Base-by-base conservation (phyloP, 53 echinoderm and acorn worm genomes). In the Mesocentrotus franciscanus region DNA sequence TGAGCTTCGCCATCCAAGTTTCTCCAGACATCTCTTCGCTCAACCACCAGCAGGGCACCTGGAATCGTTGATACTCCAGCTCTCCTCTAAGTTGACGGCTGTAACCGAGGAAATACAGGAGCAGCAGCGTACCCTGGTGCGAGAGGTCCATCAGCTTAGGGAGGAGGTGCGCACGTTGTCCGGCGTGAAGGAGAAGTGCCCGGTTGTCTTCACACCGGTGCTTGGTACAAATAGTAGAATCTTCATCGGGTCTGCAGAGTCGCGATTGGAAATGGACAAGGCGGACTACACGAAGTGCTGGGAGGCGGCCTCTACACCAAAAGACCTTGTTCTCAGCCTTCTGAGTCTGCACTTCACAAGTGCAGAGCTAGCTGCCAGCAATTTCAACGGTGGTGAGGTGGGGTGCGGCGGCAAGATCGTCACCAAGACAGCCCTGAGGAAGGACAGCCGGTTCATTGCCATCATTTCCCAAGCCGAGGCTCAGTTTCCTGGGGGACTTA, bases 231-330 rank as follows among this genome's bases (percentile, higher is more conserved):
- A 83, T 33, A 9, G 4, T 34, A 24, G 17, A 5, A 32, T 83
- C 33, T 83, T 83, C 35, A 83, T 83, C 9, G 84, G 84, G 84
- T 83, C 84, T n/a, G n/a, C n/a, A 34, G 84, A 83, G 6, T 24
- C 84, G n/a, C 24, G 32, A 83, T n/a, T 83, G 15, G 84, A 83
- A 83, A 72, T 72, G 72, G 72, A 72, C 72, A 72, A 72, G 72
- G 72, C 72, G 4, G 72, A 72, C 72, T 72, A 72, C n/a, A 72
- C 9, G 72, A 72, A 72, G 72, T 72, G 72, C 72, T 72, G 72
- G 72, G 72, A 72, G 72, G 72, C 72, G 4, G 72, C 72, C n/a
- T 24, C 72, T 72, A 24, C 72, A 27, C 72, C 72, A 72, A 72
- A 72, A 27, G 72, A 72, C 72, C 72, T 72, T 3, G n/a, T 72